Evolutionary conservation across 2,797 vertebrate genomes (phyloP), one percentile per base, ranked within the genome.

Genomic region (Poecilia velifera): DNA sequence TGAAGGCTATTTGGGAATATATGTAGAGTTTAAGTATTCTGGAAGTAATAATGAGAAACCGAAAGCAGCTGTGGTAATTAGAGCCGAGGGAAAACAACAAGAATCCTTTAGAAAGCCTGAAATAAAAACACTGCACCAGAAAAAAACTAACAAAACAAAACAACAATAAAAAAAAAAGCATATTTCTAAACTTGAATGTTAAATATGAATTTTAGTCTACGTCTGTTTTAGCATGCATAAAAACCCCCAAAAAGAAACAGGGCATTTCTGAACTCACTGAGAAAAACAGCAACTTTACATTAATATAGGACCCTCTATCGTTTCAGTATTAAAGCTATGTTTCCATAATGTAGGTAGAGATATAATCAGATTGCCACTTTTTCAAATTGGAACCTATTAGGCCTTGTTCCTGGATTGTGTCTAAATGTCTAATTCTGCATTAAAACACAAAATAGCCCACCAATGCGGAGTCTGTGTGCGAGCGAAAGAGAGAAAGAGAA

Each of bases 371-470:
- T 55, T 3, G 10, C 53, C 80, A 82, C 41, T 62, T 82, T 85
- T 80, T 88, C 81, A 81, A 76, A 84, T 68, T 76, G 84, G 82
- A 87, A 77, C 81, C 84, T 83, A 86, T 91, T 88, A 87, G 64
- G 41, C 81, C 82, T 71, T 28, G 76, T 84, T 73, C 87, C 83
- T 55, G 75, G 46, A 86, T 85, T 74, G 82, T 80, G 72, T 88
- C 89, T 90, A 90, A 92, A 90, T 89, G 90, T 87, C 86, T 88
- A 89, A 87, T 91, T 91, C 83, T 90, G 90, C 89, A 92, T 93
- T 88, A 87, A 76, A 90, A 89, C 91, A 82, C 82, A 57, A 68
- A 82, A 86, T 89, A 87, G 84, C 82, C 84, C 85, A 87, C 84
- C 86, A 88, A 89, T 90, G 76, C 79, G 75, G 78, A 70, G 64